Base-by-base conservation (phyloP, 2,888 invertebrate genomes). In the Aelia acuminata region DNA sequence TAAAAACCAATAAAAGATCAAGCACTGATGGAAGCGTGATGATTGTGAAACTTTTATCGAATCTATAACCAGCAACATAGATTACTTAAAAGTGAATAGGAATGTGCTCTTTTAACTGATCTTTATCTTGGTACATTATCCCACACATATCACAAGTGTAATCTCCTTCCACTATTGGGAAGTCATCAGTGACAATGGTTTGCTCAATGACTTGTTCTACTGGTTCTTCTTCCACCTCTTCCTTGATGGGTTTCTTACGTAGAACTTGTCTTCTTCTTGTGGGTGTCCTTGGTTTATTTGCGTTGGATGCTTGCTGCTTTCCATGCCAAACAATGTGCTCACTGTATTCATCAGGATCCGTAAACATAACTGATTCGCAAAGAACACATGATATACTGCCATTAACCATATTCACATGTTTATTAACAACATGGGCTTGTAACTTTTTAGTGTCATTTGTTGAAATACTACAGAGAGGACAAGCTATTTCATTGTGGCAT, bases 271-370 rank as follows among this genome's bases (percentile, higher is more conserved):
- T 31, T 80, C 87, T 26, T 84, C 87, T 48, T 1, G 75, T 53
- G 26, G 84, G 50, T 84, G 80, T n/a, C 31, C 39, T 47, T 22
- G 75, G 70, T 35, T 35, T 88, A 43, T 88, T 87, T 20, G 89
- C 84, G 39, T 88, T 92, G 8, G 80, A 84, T 63, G 88, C 89
- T 49, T 85, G 84, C 63, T 90, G 90, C 75, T 90, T 90, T 15
- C 89, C 89, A 87, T 90, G 90, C 89, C 90, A 89, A n/a, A 90
- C 87, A 49, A 90, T 89, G 85, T 90, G 90, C 31, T 89, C 89
- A 84, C 89, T 89, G 87, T 84, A 90, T 84, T 90, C 90, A 35
- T 87, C 75, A n/a, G 84, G 26, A 86, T 90, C 88, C 11, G 89
- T 87, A 84, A 90, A 90, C 26, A 89, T 87, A 13, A 89, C 89